Evolutionary conservation across 2,113 vertebrate genomes (phyloP).

Genomic region (Rhynchomys soricoides): DNA sequence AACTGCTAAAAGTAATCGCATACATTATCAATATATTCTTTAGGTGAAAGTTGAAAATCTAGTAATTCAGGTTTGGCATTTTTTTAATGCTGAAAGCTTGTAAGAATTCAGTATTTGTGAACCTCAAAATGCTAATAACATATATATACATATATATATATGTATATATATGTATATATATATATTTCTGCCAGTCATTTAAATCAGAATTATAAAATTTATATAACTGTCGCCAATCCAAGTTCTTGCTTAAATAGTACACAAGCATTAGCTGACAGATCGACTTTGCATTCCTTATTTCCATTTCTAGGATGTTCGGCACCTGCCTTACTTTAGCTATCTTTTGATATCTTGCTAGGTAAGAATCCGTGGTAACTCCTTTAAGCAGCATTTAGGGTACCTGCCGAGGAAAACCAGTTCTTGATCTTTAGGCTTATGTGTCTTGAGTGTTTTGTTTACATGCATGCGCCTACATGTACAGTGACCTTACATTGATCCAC

Average conservation of each 20-base stretch:
- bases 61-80: background rate
- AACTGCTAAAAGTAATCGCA: background rate
- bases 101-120: background rate
- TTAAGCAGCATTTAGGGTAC: background rate
- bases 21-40: background rate
- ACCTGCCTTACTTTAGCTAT: background rate
- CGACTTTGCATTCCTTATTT: slow-evolving; percentile 3
- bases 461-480: background rate
- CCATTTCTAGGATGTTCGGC: background rate
- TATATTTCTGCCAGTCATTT: slow-evolving; percentile 5
- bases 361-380: background rate
- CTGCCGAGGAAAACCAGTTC: background rate
- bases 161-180: too few species aligned
- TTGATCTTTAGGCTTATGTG: background rate
- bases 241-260: background rate
- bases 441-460: background rate
- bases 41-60: background rate
- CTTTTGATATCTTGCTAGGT: slow-evolving; percentile 23
- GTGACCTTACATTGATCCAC: background rate
- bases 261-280: background rate
- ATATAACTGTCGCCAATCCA: background rate
- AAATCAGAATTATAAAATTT: slow-evolving; percentile 14
- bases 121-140: background rate
- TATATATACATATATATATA: too few species aligned
- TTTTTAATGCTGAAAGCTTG: slow-evolving; percentile 1